Conservation (phyloP, 2,113 vertebrate species). For the Ammodytes marinus region DNA sequence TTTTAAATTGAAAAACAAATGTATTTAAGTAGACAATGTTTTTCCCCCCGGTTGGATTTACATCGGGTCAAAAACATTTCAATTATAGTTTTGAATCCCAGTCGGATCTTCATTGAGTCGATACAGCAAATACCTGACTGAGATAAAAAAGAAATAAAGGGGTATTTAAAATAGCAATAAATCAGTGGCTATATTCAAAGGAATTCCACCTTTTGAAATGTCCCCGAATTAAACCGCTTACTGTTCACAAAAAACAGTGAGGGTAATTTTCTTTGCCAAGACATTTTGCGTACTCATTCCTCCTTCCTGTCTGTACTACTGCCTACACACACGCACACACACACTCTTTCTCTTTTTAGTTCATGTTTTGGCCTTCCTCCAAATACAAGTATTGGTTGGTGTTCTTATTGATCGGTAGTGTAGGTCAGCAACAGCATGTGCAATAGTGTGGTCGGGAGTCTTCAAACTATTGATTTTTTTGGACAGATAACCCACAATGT, state of each 20-base stretch:
- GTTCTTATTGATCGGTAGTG: background rate
- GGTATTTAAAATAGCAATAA: background rate
- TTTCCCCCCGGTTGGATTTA: background rate
- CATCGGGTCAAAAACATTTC: background rate
- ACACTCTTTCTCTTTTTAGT: background rate
- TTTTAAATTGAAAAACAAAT: background rate
- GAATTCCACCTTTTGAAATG: background rate
- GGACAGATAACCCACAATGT: conserved; percentile 39
- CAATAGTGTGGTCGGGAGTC: background rate
- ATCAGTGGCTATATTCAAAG: background rate
- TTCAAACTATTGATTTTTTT: conserved; percentile 15
- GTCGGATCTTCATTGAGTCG: background rate
- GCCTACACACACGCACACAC: conserved; percentile 31
- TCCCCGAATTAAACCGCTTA: conserved; percentile 18
- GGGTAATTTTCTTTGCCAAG: conserved; percentile 9
- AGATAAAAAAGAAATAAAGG: background rate
- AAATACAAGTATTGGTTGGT: background rate
- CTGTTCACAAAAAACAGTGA: background rate
- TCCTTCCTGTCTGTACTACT: conserved; percentile 62
- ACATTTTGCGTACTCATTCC: conserved; percentile 63
- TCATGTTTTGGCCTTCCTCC: background rate
- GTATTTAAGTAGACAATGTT: background rate
- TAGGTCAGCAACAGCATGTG: background rate
- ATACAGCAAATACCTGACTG: background rate
- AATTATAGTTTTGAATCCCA: background rate